Conservation (phyloP, 2,888 invertebrate genomes). For the Escarpia spicata region DNA sequence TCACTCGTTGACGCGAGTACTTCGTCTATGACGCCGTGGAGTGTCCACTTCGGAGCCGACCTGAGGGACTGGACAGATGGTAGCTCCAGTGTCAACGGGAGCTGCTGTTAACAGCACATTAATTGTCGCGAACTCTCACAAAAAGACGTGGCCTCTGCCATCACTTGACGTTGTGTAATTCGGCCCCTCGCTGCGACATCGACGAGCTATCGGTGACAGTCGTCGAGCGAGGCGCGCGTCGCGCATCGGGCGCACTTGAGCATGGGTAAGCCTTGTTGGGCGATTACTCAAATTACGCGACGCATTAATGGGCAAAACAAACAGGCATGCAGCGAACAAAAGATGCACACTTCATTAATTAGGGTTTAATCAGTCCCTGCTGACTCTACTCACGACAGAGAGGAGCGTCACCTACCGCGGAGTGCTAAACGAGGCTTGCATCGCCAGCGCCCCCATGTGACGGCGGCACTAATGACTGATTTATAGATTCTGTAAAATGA, state of each 20-base stretch:
- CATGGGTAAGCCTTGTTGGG: background rate
- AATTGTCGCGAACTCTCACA: background rate
- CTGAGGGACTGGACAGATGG: background rate
- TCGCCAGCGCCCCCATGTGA: background rate
- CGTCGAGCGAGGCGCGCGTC: background rate
- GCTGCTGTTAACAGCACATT: background rate
- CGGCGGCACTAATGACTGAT: background rate
- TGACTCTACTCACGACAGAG: background rate
- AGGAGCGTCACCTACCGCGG: background rate
- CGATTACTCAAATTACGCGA: conserved; percentile 5
- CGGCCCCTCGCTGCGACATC: background rate
- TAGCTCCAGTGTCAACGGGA: background rate
- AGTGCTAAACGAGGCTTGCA: conserved; percentile 14
- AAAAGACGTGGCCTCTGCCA: background rate
- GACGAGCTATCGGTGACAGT: background rate
- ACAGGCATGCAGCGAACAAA: background rate
- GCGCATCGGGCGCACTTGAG: background rate
- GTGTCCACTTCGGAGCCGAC: background rate
- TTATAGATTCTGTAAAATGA: background rate
- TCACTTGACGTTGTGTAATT: background rate
- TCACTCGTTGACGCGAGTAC: background rate
- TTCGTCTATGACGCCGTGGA: background rate
- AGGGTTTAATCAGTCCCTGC: conserved; percentile 13
- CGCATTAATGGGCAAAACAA: background rate
- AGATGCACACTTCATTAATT: conserved; percentile 13